Conservation (phyloP, 2,888 invertebrate genomes). For the Leptinotarsa juncta region DNA sequence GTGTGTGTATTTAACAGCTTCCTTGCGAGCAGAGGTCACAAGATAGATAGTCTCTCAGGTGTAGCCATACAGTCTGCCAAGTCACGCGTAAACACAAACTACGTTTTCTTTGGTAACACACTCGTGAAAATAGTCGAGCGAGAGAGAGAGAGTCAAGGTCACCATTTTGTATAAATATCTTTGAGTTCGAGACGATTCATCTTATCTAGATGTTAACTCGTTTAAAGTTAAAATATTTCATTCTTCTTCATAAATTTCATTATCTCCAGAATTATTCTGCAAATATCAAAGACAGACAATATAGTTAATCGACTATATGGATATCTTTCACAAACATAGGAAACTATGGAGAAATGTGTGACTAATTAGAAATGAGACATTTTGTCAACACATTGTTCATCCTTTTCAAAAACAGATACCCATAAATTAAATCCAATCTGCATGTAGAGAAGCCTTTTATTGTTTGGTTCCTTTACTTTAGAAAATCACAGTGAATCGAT, state of each 20-base stretch:
- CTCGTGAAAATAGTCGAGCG: conserved; percentile 3
- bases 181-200: conserved; percentile 1
- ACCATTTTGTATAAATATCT: conserved; percentile 23
- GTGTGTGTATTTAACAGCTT: neutral
- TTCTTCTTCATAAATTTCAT: neutral
- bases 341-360: too few relatives aligned
- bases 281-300: too few relatives aligned
- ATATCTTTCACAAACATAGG: too few relatives aligned
- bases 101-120: conserved; percentile 22
- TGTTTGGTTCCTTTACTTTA: too few relatives aligned
- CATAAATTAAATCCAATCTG: too few relatives aligned
- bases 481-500: too few relatives aligned
- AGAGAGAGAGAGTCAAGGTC: conserved; percentile 19
- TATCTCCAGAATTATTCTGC: too few relatives aligned
- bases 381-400: too few relatives aligned
- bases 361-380: too few relatives aligned
- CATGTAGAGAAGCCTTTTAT: too few relatives aligned
- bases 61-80: conserved; percentile 29
- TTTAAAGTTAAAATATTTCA: neutral
- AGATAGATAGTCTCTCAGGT: conserved; percentile 7
- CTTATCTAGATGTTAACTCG: neutral
- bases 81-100: conserved; percentile 23
- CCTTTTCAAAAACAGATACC: too few relatives aligned
- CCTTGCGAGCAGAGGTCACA: conserved; percentile 7
- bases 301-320: too few relatives aligned